Evolutionary conservation across 2,888 invertebrate genomes (phyloP), one percentile per base, ranked within the genome.

Genomic region (Athalia circularis): DNA sequence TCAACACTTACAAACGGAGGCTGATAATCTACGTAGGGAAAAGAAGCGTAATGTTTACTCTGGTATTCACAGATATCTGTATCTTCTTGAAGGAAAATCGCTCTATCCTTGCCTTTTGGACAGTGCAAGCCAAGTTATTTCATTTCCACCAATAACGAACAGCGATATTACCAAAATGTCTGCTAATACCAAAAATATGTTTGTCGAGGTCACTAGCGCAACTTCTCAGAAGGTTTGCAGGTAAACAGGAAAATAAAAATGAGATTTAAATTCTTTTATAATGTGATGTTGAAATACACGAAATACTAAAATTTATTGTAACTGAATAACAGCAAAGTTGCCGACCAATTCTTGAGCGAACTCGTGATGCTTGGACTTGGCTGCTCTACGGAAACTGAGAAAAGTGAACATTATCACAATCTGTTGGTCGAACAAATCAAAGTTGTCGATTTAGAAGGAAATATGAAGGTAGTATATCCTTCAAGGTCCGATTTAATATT

Each of bases 91-190:
- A 88, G 95, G 95, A 59, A 95, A 95, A 87, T 91, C 93, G 0
- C 88, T 93, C 59, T 96, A 95, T 88, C 95, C 96, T 0, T 96
- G 95, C 85, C 88, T 97, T 61, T 85, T 93, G 81, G 95, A 96
- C 86, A 90, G 92, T 5, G 91, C 91, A 9, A 92, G 92, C 1
- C 92, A 92, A 80, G 95, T 96, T 2, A 94, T 97, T 84, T 96
- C 96, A 61, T 95, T 97, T 87, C 96, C 97, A 9, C 97, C 97
- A 0, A 95, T 97, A 83, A 96, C 96, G 29, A 97, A 97, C 90
- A 94, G 95, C 79, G 96, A 96, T 76, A 91, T 93, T 80, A 95
- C 96, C 1, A 96, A 96, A 95, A 95, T 96, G 91, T 93, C 94
- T 0, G 85, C 90, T 45, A 92, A 92, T 0, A 95, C 94, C 45